These are phyloP conservation scores for Drosophila borborema DNA, from an alignment of 2,888 invertebrate genomes.

Conservation along the genomic window DNA sequence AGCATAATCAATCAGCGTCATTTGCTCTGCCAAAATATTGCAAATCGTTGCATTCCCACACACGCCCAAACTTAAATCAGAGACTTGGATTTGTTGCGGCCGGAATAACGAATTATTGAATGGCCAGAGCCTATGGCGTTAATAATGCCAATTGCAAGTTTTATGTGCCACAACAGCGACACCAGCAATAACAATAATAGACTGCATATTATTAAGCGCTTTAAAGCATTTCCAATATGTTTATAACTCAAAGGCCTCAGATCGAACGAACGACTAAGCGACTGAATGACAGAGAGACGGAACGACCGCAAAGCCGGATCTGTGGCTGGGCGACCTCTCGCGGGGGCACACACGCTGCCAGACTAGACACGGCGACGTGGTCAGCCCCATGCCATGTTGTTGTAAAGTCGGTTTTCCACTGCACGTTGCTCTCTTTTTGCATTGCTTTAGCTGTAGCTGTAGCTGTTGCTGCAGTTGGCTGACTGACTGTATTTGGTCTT, in stretches of 20 bases:
- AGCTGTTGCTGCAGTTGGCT: neutral
- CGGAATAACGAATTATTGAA: slow-evolving; percentile 38
- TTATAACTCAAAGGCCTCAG: slow-evolving; percentile 58
- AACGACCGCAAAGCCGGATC: slow-evolving; percentile 68
- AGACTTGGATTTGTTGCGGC: slow-evolving; percentile 11
- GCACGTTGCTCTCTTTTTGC: slow-evolving; percentile 36
- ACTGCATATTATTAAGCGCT: slow-evolving; percentile 78
- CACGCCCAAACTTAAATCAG: slow-evolving; percentile 53
- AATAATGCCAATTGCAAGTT: slow-evolving; percentile 75
- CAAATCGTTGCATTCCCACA: slow-evolving; percentile 64
- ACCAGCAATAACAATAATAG: slow-evolving; percentile 68
- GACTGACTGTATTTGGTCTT: slow-evolving; percentile 17
- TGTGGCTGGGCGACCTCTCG: slow-evolving; percentile 73
- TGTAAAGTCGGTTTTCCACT: slow-evolving; percentile 35
- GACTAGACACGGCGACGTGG: slow-evolving; percentile 73
- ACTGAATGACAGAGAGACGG: slow-evolving; percentile 20
- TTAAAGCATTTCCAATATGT: slow-evolving; percentile 70
- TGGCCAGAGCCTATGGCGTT: slow-evolving; percentile 70
- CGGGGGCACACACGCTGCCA: slow-evolving; percentile 65
- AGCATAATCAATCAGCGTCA: slow-evolving; percentile 71
- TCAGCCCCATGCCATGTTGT: slow-evolving; percentile 46
- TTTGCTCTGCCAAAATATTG: slow-evolving; percentile 63
- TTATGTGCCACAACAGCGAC: slow-evolving; percentile 61
- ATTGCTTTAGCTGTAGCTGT: slow-evolving; percentile 29
- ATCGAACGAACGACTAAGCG: slow-evolving; percentile 22